phyloP scores from a whole-genome alignment of 2,888 invertebrate species.

The Drosophila suboccidentalis region DNA sequence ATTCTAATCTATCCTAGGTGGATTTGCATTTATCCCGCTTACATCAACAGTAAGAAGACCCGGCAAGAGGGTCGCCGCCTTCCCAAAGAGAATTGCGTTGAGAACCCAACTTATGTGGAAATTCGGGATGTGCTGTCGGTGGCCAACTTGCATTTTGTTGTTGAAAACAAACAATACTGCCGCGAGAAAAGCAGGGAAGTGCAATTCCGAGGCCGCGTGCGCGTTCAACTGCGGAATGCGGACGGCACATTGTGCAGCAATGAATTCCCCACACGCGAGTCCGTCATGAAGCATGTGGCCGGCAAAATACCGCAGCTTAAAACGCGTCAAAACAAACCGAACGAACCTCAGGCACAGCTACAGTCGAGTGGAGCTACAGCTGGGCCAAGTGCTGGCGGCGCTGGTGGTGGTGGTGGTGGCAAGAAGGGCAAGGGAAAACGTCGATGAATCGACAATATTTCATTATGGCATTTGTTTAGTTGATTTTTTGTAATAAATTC shows the following conservation, averaged over 20 bases:
- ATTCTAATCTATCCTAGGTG: conserved; percentile 87
- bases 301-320: conserved; percentile 96
- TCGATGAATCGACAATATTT: conserved; percentile 48
- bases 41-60: conserved; percentile 97
- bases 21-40: conserved; percentile 98
- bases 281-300: conserved; percentile 91
- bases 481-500: conserved; percentile 69
- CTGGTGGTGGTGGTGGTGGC: conserved; percentile 76
- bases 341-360: conserved; percentile 63
- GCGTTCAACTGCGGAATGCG: conserved; percentile 96
- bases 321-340: conserved; percentile 88
- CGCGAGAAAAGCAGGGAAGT: conserved; percentile 96
- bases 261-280: conserved; percentile 91
- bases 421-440: conserved; percentile 85
- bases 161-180: conserved; percentile 97
- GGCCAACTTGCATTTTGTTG: conserved; percentile 93
- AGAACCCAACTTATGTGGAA: conserved; percentile 97
- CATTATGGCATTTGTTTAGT: conserved; percentile 46
- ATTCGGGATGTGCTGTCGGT: conserved; percentile 96
- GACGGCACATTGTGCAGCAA: conserved; percentile 92
- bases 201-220: conserved; percentile 93
- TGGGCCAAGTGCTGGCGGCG: conserved; percentile 68
- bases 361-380: conserved; percentile 48
- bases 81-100: conserved; percentile 94
- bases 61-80: conserved; percentile 95